phyloP scores from a whole-genome alignment of 2,888 invertebrate species.

The Thymelicus lineola region DNA sequence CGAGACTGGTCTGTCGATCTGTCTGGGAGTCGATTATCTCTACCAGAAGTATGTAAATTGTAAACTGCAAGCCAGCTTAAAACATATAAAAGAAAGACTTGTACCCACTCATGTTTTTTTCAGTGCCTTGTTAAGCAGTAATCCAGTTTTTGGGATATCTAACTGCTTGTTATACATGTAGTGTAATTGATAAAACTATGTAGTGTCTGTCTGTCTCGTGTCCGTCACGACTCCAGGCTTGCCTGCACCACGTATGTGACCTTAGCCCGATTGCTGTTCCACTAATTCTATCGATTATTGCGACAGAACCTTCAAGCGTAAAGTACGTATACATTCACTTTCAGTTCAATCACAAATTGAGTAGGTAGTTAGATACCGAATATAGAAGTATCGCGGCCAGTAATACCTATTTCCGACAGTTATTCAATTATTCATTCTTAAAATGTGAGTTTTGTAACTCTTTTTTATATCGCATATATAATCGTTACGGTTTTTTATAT shows the following conservation, averaged over 20 bases:
- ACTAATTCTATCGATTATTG: slow-evolving; percentile 60
- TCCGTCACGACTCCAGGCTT: slow-evolving; percentile 49
- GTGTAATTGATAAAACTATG: slow-evolving; percentile 37
- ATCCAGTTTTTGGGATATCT: not conserved
- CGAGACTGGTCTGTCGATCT: no score
- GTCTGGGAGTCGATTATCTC: no score
- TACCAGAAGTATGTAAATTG: no score
- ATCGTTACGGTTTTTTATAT: no score
- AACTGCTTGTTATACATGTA: not conserved
- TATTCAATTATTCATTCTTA: slow-evolving; percentile 4
- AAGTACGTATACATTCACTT: slow-evolving; percentile 64
- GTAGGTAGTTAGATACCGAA: slow-evolving; percentile 18
- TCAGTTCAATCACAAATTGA: slow-evolving; percentile 43
- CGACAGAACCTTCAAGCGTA: slow-evolving; percentile 59
- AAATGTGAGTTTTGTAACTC: slow-evolving; percentile 11
- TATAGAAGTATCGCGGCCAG: slow-evolving; percentile 3
- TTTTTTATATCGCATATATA: not conserved
- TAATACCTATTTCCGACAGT: slow-evolving; percentile 21
- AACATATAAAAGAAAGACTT: no score
- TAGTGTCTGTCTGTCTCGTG: slow-evolving; percentile 44
- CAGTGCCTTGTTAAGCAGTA: not conserved
- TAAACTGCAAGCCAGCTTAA: no score
- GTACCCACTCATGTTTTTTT: no score
- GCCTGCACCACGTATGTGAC: slow-evolving; percentile 61
- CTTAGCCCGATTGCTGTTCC: slow-evolving; percentile 67